phyloP scores from a whole-genome alignment of 2,888 invertebrate genomes.

The Tineola bisselliella region DNA sequence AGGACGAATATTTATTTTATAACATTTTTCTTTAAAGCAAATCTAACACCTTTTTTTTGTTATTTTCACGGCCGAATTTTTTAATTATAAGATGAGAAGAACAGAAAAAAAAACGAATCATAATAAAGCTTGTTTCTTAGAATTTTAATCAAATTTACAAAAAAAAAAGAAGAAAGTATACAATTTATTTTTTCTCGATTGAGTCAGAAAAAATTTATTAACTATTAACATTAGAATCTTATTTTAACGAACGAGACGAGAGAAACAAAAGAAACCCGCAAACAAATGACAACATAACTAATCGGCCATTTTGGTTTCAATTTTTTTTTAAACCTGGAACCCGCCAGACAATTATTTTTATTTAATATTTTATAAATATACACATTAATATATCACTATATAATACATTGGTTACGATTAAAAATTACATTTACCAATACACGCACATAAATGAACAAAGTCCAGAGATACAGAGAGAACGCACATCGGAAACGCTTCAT shows the following conservation, averaged over 20 bases:
- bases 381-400: too few species aligned
- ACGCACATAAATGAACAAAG: too few species aligned
- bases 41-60: background rate
- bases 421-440: too few species aligned
- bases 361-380: background rate
- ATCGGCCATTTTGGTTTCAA: background rate
- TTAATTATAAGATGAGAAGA: background rate
- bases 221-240: too few species aligned
- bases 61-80: constrained; percentile 3
- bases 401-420: too few species aligned
- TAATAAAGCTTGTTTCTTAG: too few species aligned
- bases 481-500: too few species aligned
- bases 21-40: background rate
- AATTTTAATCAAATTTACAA: background rate
- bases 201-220: too few species aligned
- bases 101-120: too few species aligned
- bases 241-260: too few species aligned
- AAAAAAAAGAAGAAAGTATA: background rate
- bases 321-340: background rate
- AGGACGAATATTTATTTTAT: background rate
- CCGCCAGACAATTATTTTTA: background rate
- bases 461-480: too few species aligned
- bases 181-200: too few species aligned
- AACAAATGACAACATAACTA: background rate
- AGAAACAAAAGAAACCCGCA: background rate